Base-by-base conservation (phyloP, 2,113 vertebrate species). In the Melanostigma gelatinosum region DNA sequence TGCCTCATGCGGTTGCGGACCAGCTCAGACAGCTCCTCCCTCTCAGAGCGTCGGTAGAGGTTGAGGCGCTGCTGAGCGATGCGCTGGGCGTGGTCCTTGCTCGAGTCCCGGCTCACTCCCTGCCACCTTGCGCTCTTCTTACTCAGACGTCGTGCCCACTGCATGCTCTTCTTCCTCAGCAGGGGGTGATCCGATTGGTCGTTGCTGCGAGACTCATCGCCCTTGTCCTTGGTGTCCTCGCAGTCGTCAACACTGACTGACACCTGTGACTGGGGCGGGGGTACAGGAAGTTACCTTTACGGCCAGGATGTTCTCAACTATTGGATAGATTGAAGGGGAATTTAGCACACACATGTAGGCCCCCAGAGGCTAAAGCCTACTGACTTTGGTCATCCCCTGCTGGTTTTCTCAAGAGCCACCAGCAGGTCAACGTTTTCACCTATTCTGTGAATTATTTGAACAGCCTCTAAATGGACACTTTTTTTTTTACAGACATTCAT, bases 1-100 rank as follows among this genome's bases (percentile, higher is more conserved):
- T 97, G 97, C 89, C 97, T 97, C 97, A 98, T 99, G 82, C 97
- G 95, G 90, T 97, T 98, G 91, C 97, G 97, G 85, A 97, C 97
- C 24, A 98, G 95, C 83, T 97, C 97, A 8, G 97, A 96, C 24
- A 99, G 95, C 91, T 98, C 97, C 86, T 97, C 96, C 85, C 97
- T 96, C 91, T 99, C 97, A 3, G 97, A 98, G 72, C 97, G 96
- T 27, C 95, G 94, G 90, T 95, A 96, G 72, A 97, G 95, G 83
- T 95, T 97, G 88, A 96, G 95, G 24, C 96, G 93, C 89, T 96
- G 97, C 92, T 97, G 96, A 57, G 88, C 95, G 79, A 96, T 97
- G 89, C 95, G 96, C 86, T 98, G 96, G 27, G 94, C 90, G 15
- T 92, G 92, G 84, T 95, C 93, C 27, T 74, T 90, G 82, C 82